Evolutionary conservation across 2,113 vertebrate species (phyloP).

Genomic region (Epinephelus lanceolatus): DNA sequence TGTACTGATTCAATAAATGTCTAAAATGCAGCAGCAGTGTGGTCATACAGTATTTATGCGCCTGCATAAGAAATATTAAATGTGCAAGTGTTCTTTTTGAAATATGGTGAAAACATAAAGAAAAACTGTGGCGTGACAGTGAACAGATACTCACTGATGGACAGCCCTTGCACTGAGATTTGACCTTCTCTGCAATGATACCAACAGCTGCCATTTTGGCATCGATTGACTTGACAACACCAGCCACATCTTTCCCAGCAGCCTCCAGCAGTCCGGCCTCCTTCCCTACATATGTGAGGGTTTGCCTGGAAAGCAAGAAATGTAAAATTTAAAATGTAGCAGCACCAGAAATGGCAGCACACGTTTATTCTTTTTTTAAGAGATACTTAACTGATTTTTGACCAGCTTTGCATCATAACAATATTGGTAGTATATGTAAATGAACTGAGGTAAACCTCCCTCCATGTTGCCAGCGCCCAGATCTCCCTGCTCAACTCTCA

Average conservation of each 20-base stretch:
- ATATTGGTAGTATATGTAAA: too few species aligned
- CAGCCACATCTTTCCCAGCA: slow-evolving; percentile 86
- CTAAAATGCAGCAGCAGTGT: not conserved
- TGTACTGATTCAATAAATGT: not conserved
- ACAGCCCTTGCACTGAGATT: slow-evolving; percentile 87
- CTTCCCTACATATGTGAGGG: slow-evolving; percentile 84
- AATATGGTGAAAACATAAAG: too few species aligned
- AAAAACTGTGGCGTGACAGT: not conserved
- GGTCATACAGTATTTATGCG: not conserved
- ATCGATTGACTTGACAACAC: slow-evolving; percentile 89
- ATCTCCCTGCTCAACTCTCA: too few species aligned
- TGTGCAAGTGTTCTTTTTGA: not conserved
- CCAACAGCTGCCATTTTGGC: slow-evolving; percentile 87
- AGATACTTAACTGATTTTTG: too few species aligned
- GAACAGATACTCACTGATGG: slow-evolving; percentile 87
- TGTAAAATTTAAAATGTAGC: not conserved
- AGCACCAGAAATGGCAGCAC: not conserved
- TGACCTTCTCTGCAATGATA: slow-evolving; percentile 86
- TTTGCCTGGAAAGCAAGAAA: slow-evolving; percentile 85
- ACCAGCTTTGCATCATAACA: too few species aligned
- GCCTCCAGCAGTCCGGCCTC: slow-evolving; percentile 86
- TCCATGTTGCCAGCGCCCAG: too few species aligned
- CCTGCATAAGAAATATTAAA: not conserved
- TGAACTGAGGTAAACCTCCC: too few species aligned
- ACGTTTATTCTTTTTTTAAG: not conserved